phyloP scores from a whole-genome alignment of 1,140 invertebrate species.

The Cotesia typhae region DNA sequence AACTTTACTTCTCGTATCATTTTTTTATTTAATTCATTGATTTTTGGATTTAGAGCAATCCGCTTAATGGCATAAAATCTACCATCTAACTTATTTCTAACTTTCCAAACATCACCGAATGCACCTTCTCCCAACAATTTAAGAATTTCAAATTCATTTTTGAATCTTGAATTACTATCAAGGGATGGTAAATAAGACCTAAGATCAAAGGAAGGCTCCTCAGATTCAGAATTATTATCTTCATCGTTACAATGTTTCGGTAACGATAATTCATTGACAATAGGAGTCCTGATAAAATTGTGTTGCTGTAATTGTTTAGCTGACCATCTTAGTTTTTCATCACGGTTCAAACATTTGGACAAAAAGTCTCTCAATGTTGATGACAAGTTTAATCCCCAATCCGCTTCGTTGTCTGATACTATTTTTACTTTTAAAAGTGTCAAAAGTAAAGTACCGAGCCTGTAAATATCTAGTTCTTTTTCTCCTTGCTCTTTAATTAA shows the following conservation, averaged over 20 bases:
- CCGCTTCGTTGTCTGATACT: slow-evolving; percentile 63
- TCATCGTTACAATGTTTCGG: slow-evolving; percentile 43
- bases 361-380: slow-evolving; percentile 77
- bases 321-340: slow-evolving; percentile 76
- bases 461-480: slow-evolving; percentile 78
- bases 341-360: slow-evolving; percentile 71
- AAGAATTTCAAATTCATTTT: slow-evolving; percentile 89
- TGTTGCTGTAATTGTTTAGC: slow-evolving; percentile 72
- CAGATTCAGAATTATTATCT: slow-evolving; percentile 49
- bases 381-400: slow-evolving; percentile 62
- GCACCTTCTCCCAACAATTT: slow-evolving; percentile 90
- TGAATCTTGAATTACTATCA: slow-evolving; percentile 70
- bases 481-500: slow-evolving; percentile 69
- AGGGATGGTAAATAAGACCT: no score
- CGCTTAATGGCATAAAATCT: slow-evolving; percentile 95
- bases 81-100: slow-evolving; percentile 92
- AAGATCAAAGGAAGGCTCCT: slow-evolving; percentile 51
- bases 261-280: slow-evolving; percentile 51
- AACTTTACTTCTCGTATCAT: slow-evolving; percentile 96
- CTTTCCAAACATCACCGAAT: slow-evolving; percentile 96
- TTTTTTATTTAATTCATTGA: slow-evolving; percentile 87
- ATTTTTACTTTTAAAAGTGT: slow-evolving; percentile 67
- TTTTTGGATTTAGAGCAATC: slow-evolving; percentile 89
- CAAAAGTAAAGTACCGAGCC: slow-evolving; percentile 72
- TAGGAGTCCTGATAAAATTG: slow-evolving; percentile 55